Evolutionary conservation across 2,113 vertebrate species (phyloP), one percentile per base, ranked within the genome.

Genomic region (Talpa occidentalis): DNA sequence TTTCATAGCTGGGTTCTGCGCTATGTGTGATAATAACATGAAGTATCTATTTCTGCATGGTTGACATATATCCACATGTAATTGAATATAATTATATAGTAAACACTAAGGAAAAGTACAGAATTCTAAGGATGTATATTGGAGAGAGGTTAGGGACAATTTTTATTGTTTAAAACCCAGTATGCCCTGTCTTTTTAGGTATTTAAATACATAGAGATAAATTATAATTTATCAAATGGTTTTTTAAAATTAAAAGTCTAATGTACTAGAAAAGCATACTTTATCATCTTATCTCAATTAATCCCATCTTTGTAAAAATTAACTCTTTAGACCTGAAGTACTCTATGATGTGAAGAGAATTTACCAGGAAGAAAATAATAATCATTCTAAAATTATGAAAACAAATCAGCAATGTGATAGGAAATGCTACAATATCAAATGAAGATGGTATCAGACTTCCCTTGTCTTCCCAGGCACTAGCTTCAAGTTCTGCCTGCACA

Each of bases 131-230:
- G 66, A 69, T 44, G 22, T 24, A 42, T 14, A 72, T 1, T 67
- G 40, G 26, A 70, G 10, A 56, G 22, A 6, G 22, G 6, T 69
- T 85, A 79, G 44, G 35, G 10, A 93, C 8, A 59, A 86, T 92
- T 49, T 67, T 84, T 17, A 60, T 60, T 37, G 44, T 54, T 69
- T 22, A 73, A 67, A 42, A 19, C 5, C 30, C 6, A 72, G 8
- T 52, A 22, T 49, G 24, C 30, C 72, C 47, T 74, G 47, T 5
- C 19, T 49, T 79, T 52, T 40, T 52, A 78, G 40, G 14, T 92
- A 73, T 40, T 66, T 78, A 94, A 94, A 85, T 60, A 94, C 10
- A 10, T 37, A 92, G n/a, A 73, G 64, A 59, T 54, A 74, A 67
- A 88, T 42, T 91, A 11, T 54, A 78, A 82, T 77, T 44, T 60